Evolutionary conservation across 2,888 invertebrate genomes (phyloP).

Genomic region (Miltochrista miniata): DNA sequence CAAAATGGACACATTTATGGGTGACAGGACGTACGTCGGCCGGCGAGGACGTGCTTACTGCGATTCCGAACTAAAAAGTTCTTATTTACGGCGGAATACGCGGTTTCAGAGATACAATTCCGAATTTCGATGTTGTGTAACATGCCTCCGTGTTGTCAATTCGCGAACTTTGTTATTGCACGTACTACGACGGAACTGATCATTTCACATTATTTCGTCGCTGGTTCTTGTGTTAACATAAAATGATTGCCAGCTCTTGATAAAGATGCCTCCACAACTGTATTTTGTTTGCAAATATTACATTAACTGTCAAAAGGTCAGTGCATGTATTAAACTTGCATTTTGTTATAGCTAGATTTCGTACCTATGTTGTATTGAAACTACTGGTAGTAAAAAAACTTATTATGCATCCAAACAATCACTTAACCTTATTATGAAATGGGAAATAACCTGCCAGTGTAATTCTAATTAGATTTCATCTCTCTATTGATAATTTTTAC

Average conservation of each 20-base stretch:
- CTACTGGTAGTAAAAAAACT: no score
- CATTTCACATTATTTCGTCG: conserved; percentile 17
- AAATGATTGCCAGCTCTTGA: not conserved
- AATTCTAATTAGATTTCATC: no score
- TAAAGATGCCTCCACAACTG: conserved; percentile 5
- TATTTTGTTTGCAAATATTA: conserved; percentile 40
- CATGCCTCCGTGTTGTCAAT: conserved; percentile 60
- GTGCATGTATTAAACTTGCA: conserved; percentile 18
- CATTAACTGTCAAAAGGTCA: conserved; percentile 33
- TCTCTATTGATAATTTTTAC: no score
- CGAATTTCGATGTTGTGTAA: conserved; percentile 67
- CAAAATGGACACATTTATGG: conserved; percentile 72
- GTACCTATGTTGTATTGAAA: no score
- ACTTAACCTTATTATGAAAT: no score
- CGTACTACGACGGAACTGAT: conserved; percentile 45
- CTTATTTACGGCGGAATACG: conserved; percentile 33
- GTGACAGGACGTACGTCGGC: conserved; percentile 61
- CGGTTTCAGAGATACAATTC: conserved; percentile 36
- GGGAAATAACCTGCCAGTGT: no score
- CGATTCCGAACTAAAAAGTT: conserved; percentile 46
- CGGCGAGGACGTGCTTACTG: conserved; percentile 52
- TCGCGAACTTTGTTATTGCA: conserved; percentile 47
- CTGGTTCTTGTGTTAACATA: no score
- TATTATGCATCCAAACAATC: no score
- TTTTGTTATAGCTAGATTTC: not conserved